These are phyloP conservation scores for Troides aeacus DNA, from an alignment of 2,888 invertebrate species.

Conservation along the genomic window DNA sequence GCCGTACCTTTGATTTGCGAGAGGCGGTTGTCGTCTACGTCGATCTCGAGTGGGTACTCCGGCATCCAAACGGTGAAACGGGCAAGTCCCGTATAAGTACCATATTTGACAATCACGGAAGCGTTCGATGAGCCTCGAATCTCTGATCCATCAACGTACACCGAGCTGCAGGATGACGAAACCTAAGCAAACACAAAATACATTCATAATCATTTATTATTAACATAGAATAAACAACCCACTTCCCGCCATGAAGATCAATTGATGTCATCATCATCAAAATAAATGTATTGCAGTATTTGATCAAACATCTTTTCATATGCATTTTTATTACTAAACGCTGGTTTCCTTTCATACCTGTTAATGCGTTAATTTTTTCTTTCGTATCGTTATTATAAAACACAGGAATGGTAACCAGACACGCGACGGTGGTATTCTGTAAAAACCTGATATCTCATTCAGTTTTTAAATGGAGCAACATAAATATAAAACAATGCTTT, in stretches of 20 bases:
- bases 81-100: conserved; percentile 92
- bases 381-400: too few species aligned
- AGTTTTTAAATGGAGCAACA: too few species aligned
- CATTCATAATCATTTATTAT: neutral
- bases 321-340: too few species aligned
- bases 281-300: too few species aligned
- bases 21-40: conserved; percentile 91
- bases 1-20: conserved; percentile 89
- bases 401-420: too few species aligned
- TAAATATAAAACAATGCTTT: too few species aligned
- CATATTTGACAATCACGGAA: conserved; percentile 94
- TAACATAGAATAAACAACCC: neutral
- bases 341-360: too few species aligned
- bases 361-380: too few species aligned
- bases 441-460: too few species aligned
- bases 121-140: conserved; percentile 96
- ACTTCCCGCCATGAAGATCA: neutral
- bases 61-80: conserved; percentile 98
- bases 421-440: too few species aligned
- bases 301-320: too few species aligned
- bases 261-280: neutral
- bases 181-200: conserved; percentile 81
- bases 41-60: conserved; percentile 94
- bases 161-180: conserved; percentile 96
- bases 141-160: conserved; percentile 97